Conservation (phyloP, 2,113 vertebrate species). For the Aspidoscelis tigris region DNA sequence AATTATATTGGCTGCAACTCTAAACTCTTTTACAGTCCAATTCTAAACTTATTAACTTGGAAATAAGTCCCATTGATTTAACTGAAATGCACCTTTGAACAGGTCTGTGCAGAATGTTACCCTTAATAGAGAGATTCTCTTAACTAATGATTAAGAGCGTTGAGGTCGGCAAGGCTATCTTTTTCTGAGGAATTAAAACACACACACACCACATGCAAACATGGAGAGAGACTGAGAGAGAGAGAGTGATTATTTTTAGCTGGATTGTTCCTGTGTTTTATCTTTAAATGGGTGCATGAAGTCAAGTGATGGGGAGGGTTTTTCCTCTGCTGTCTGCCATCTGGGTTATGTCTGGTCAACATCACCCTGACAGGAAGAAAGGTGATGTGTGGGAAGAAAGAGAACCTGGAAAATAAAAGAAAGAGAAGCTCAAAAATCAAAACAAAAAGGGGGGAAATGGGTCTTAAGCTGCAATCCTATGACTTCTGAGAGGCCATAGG, state of each 20-base stretch:
- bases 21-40: conserved; percentile 11
- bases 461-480: background rate
- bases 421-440: conserved; percentile 64
- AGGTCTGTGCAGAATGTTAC: conserved; percentile 9
- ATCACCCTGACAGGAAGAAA: conserved; percentile 71
- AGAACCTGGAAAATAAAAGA: conserved; percentile 65
- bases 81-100: background rate
- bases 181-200: conserved; percentile 67
- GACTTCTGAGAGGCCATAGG: background rate
- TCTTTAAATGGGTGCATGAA: conserved; percentile 68
- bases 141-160: conserved; percentile 15
- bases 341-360: conserved; percentile 67
- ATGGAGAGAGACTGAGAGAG: conserved; percentile 27
- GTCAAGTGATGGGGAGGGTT: conserved; percentile 65
- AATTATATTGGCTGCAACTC: conserved; percentile 52
- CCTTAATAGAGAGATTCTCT: conserved; percentile 30
- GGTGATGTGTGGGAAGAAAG: conserved; percentile 73
- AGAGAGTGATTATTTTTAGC: conserved; percentile 64
- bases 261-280: conserved; percentile 71
- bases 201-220: conserved; percentile 40
- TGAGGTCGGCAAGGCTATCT: conserved; percentile 10
- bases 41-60: conserved; percentile 34
- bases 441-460: conserved; percentile 2
- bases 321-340: conserved; percentile 73
- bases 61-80: conserved; percentile 25